These are phyloP conservation scores for Vireo griseus DNA, from an alignment of 2,797 vertebrate species.

Conservation along the genomic window DNA sequence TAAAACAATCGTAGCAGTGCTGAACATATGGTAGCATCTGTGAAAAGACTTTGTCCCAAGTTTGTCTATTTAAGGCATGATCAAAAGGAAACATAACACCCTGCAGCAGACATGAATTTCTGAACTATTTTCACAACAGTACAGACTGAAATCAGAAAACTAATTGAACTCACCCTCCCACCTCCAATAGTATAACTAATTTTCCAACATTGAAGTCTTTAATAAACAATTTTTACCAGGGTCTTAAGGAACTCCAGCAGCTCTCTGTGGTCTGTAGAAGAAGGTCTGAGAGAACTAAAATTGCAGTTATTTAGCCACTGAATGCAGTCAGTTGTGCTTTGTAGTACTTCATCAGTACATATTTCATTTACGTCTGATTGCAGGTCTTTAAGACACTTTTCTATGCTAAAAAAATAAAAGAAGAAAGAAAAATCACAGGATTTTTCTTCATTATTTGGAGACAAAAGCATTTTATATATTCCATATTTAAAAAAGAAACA, in stretches of 20 bases:
- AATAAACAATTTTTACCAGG: constrained; percentile 78
- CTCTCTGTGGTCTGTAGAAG: constrained; percentile 76
- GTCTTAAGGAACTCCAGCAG: constrained; percentile 86
- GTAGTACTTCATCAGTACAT: constrained; percentile 70
- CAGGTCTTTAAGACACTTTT: constrained; percentile 85
- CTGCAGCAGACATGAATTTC: not conserved
- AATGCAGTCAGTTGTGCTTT: constrained; percentile 80
- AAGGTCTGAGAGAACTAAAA: constrained; percentile 67
- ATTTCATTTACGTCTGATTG: constrained; percentile 81
- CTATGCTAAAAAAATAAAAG: constrained; percentile 75
- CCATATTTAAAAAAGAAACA: not conserved
- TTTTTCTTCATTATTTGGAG: not conserved
- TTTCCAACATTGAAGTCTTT: not conserved
- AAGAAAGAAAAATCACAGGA: not conserved
- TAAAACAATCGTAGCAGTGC: not conserved
- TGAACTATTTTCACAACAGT: not conserved
- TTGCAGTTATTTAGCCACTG: constrained; percentile 81
- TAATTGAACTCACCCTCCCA: not conserved
- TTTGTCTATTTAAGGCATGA: not conserved
- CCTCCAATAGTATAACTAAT: not conserved
- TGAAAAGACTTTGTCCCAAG: not conserved
- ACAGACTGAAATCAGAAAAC: not conserved
- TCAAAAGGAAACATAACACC: not conserved
- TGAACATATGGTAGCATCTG: not conserved
- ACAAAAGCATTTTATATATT: not conserved